Evolutionary conservation across 2,113 vertebrate species (phyloP).

Genomic region (Cisticola juncidis): DNA sequence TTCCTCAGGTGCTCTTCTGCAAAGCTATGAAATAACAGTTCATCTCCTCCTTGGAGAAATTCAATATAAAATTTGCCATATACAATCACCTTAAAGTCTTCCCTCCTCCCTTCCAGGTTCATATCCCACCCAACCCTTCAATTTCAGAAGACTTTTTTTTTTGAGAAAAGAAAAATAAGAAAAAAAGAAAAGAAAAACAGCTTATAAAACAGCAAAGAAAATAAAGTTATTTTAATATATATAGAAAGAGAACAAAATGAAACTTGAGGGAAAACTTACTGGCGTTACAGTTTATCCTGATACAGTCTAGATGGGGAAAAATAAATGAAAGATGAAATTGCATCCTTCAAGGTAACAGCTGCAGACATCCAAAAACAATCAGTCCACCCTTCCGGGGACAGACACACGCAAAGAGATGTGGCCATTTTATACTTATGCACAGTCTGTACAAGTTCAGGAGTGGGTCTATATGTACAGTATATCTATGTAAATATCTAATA

Average conservation of each 20-base stretch:
- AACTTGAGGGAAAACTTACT: conserved; percentile 99
- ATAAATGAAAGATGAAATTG: conserved; percentile 99
- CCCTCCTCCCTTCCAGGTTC: neutral
- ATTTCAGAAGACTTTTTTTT: neutral
- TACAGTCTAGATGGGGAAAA: conserved; percentile 99
- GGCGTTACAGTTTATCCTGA: conserved; percentile 99
- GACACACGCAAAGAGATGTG: conserved; percentile 91
- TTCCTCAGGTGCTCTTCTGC: conserved; percentile 61
- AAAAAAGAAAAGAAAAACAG: conserved; percentile 65
- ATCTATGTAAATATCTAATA: conserved; percentile 69
- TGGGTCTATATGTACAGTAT: conserved; percentile 79
- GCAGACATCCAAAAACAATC: conserved; percentile 99
- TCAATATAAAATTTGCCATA: neutral
- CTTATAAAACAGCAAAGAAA: conserved; percentile 78
- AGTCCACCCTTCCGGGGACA: conserved; percentile 99
- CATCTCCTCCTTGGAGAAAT: conserved; percentile 33
- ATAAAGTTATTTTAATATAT: conserved; percentile 76
- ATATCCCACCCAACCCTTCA: conserved; percentile 9
- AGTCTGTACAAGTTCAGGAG: conserved; percentile 68
- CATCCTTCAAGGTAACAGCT: conserved; percentile 99
- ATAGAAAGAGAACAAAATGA: conserved; percentile 91
- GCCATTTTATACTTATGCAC: conserved; percentile 83
- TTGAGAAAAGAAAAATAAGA: neutral
- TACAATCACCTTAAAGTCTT: neutral
- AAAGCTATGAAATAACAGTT: conserved; percentile 62